Evolutionary conservation across 2,113 vertebrate species (phyloP), one percentile per base, ranked within the genome.

Genomic region (Abramis brama): DNA sequence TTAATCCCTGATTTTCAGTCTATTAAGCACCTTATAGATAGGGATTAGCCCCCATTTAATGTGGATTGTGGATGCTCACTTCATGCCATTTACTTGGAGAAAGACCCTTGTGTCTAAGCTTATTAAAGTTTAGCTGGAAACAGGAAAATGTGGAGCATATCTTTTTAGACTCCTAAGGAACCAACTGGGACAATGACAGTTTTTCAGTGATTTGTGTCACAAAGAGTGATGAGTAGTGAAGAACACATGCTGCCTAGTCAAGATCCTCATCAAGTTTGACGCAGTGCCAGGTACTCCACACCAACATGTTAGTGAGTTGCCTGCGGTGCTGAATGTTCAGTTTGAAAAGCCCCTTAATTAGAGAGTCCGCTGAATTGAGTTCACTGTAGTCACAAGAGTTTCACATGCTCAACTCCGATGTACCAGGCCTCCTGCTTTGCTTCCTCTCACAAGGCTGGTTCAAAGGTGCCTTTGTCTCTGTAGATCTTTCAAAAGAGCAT

Each of bases 21-120:
- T 79, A 33, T 60, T 62, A 33, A 73, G 27, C 13, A 60, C 47
- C 27, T 23, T 21, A 80, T 25, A 59, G 36, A 85, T 83, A 52
- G 70, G 84, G 66, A 86, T 84, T 73, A 81, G 57, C 45, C 33
- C 70, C n/a, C n/a, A 23, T 87, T 83, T 83, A 79, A 77, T 71
- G 43, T 6, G 39, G 79, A 84, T 85, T 57, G 17, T 68, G 33
- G 43, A 64, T 81, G 68, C 36, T 39, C 43, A 21, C 47, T 84
- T 62, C n/a, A 59, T 74, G 66, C 25, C 47, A 36, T 50, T 73
- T 79, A 43, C 33, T 60, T 43, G 0, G 55, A 39, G 50, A 85
- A 81, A 79, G 23, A 85, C 62, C 59, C 88, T 85, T 83, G 74
- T 71, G 45, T 60, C 45, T 88, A 89, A 86, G 85, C 87, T 83